Evolutionary conservation across 2,797 vertebrate genomes (phyloP).

Genomic region (Smutsia temminckii): DNA sequence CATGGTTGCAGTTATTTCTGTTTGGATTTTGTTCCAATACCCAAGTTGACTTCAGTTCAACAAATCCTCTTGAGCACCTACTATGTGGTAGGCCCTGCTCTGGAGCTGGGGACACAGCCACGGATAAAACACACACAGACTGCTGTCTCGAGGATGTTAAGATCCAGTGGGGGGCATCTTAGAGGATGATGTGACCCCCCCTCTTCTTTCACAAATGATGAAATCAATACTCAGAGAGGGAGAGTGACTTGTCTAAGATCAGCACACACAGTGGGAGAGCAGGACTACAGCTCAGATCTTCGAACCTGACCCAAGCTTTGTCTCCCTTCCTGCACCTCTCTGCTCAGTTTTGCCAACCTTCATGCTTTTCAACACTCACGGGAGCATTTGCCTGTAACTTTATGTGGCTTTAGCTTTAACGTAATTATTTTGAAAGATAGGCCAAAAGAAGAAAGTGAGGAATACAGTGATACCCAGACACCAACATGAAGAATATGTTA

Average conservation of each 20-base stretch:
- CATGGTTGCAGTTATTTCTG: accelerated
- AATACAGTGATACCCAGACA: background rate
- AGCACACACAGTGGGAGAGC: background rate
- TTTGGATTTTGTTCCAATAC: accelerated
- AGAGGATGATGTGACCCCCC: accelerated
- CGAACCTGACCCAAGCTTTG: accelerated
- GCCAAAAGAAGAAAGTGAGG: background rate
- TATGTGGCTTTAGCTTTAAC: background rate
- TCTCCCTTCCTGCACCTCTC: background rate
- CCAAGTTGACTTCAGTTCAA: accelerated
- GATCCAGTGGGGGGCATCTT: background rate
- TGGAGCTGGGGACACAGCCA: background rate
- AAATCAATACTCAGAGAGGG: background rate
- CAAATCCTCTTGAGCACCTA: background rate
- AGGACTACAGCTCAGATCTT: background rate
- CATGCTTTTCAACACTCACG: background rate
- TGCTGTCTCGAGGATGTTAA: background rate
- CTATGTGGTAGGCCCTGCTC: background rate
- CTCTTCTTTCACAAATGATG: background rate
- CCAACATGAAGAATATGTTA: background rate
- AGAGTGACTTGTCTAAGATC: background rate
- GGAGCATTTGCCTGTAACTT: background rate
- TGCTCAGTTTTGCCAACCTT: accelerated
- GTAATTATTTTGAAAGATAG: background rate
- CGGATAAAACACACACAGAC: accelerated